These are phyloP conservation scores for Sceloporus tristichus DNA, from an alignment of 2,113 vertebrate genomes.

Conservation along the genomic window DNA sequence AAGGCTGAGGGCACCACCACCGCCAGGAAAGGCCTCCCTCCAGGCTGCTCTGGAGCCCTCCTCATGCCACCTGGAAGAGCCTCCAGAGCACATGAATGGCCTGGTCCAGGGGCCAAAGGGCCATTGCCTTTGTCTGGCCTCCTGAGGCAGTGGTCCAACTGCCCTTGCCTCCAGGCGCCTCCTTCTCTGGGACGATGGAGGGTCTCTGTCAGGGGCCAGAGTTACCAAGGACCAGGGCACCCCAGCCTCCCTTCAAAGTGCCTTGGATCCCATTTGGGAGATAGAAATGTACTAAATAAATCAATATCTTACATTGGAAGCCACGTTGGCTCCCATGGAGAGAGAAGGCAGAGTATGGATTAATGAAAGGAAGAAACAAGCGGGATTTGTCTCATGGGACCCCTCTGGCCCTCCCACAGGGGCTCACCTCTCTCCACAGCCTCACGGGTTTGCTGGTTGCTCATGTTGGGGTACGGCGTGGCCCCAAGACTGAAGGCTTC, in stretches of 20 bases:
- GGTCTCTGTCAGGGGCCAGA: not conserved
- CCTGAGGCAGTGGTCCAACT: not conserved
- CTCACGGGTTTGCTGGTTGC: constrained; percentile 92
- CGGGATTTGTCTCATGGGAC: too few relatives aligned
- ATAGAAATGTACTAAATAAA: too few relatives aligned
- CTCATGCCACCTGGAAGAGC: too few relatives aligned
- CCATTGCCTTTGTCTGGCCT: not conserved
- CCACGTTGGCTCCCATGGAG: too few relatives aligned
- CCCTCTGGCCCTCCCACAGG: rapidly evolving
- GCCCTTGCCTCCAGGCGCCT: not conserved
- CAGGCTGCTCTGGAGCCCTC: too few relatives aligned
- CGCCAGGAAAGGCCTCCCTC: too few relatives aligned
- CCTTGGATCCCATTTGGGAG: too few relatives aligned
- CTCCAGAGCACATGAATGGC: not conserved
- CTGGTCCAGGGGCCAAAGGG: not conserved
- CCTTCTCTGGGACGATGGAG: not conserved
- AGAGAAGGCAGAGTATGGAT: too few relatives aligned
- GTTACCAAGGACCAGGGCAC: too few relatives aligned
- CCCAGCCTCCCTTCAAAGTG: not conserved
- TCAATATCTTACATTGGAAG: too few relatives aligned
- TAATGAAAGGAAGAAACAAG: too few relatives aligned
- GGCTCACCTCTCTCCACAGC: constrained; percentile 89
- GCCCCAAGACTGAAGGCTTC: constrained; percentile 93
- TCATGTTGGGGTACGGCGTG: constrained; percentile 89
- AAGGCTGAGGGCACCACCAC: too few relatives aligned